Evolutionary conservation across 2,888 invertebrate genomes (phyloP).

Genomic region (Rhagium mordax): DNA sequence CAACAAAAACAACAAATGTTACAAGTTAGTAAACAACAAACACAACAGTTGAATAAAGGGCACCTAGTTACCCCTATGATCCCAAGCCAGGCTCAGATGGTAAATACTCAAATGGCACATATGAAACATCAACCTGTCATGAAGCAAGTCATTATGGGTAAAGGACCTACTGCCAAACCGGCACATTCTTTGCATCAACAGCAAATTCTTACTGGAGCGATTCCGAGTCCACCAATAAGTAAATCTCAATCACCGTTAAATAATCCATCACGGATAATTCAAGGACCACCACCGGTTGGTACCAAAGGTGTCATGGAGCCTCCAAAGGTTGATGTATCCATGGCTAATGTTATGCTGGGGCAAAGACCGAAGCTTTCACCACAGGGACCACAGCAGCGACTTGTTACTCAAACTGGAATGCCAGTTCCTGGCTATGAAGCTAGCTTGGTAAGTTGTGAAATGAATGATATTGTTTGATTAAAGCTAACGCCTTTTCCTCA

Average conservation of each 20-base stretch:
- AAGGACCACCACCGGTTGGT: slow-evolving; percentile 71
- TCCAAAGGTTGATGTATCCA: slow-evolving; percentile 73
- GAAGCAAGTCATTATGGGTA: slow-evolving; percentile 64
- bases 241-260: slow-evolving; percentile 46
- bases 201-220: slow-evolving; percentile 72
- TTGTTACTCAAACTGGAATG: slow-evolving; percentile 72
- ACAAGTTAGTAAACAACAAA: slow-evolving; percentile 50
- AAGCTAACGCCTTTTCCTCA: slow-evolving; percentile 57
- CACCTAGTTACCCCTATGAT: slow-evolving; percentile 47
- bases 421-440: slow-evolving; percentile 77
- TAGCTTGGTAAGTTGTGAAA: slow-evolving; percentile 78
- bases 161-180: slow-evolving; percentile 58
- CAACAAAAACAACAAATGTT: slow-evolving; percentile 57
- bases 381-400: slow-evolving; percentile 73
- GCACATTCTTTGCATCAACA: slow-evolving; percentile 60
- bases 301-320: slow-evolving; percentile 71
- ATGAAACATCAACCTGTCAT: slow-evolving; percentile 63
- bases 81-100: slow-evolving; percentile 49
- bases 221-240: slow-evolving; percentile 69
- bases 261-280: slow-evolving; percentile 68
- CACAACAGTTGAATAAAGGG: slow-evolving; percentile 43
- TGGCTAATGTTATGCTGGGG: slow-evolving; percentile 74
- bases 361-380: slow-evolving; percentile 68
- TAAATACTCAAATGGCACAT: slow-evolving; percentile 70
- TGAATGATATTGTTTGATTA: slow-evolving; percentile 24